A percentile compares a stretch with the other conserved stretches of the same genome.
Evolutionary conservation across 2,113 vertebrate genomes (phyloP).

Genomic region (Malurus cyaneus): DNA sequence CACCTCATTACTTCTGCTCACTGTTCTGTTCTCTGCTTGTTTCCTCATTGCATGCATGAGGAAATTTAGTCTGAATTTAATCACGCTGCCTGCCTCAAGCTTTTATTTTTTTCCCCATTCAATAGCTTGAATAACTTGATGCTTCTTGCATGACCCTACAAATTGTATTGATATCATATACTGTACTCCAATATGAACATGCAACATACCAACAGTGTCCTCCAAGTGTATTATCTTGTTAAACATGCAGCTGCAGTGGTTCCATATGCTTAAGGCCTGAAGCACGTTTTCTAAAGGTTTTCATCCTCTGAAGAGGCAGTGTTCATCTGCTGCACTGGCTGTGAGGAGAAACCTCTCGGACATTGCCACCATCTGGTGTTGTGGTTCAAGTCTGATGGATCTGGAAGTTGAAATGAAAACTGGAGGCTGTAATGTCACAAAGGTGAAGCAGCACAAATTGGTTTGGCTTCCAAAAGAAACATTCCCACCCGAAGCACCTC

Average conservation of each 20-base stretch:
- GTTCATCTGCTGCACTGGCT: neutral
- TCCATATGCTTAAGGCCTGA: neutral
- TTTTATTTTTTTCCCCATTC: neutral
- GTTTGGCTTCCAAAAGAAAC: neutral
- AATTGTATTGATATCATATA: neutral
- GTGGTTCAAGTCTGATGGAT: neutral
- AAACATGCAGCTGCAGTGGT: neutral
- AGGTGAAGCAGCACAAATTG: neutral
- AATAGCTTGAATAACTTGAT: neutral
- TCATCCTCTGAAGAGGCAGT: neutral
- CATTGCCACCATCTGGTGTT: neutral
- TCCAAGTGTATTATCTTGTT: neutral
- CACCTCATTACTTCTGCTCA: neutral
- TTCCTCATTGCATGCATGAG: neutral
- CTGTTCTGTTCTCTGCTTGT: neutral
- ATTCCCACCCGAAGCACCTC: neutral
- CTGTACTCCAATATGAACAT: neutral
- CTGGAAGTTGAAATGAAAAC: neutral
- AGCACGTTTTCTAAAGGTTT: neutral
- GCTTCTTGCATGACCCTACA: neutral
- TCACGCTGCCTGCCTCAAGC: neutral
- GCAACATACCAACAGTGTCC: neutral
- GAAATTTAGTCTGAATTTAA: neutral
- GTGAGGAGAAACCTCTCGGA: accelerated
- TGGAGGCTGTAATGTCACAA: neutral